Conservation (phyloP, 2,888 invertebrate species). For the Drosophila phalerata region DNA sequence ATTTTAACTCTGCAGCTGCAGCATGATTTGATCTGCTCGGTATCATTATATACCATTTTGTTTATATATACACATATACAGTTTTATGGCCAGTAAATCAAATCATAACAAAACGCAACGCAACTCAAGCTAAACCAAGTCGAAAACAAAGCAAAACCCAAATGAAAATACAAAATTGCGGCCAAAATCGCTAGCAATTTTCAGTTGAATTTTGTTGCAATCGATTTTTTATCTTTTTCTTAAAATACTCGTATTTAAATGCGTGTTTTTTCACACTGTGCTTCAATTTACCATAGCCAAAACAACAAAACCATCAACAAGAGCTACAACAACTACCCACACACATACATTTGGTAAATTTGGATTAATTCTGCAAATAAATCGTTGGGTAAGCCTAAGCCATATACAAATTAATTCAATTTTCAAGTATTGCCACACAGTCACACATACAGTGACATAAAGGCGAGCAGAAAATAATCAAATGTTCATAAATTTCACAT, state of each 20-base stretch:
- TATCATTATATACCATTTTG: slow-evolving; percentile 39
- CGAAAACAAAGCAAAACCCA: slow-evolving; percentile 41
- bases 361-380: slow-evolving; percentile 63
- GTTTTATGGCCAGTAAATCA: slow-evolving; percentile 45
- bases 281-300: slow-evolving; percentile 37
- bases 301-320: slow-evolving; percentile 2
- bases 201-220: slow-evolving; percentile 17
- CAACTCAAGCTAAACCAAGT: slow-evolving; percentile 32
- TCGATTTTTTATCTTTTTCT: slow-evolving; percentile 6
- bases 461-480: slow-evolving; percentile 25
- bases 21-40: slow-evolving; percentile 42
- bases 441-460: slow-evolving; percentile 8
- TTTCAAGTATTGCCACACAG: slow-evolving; percentile 8
- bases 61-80: slow-evolving; percentile 28
- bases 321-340: background rate
- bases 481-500: slow-evolving; percentile 54
- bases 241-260: slow-evolving; percentile 19
- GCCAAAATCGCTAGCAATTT: slow-evolving; percentile 46
- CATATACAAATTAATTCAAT: slow-evolving; percentile 1
- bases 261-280: slow-evolving; percentile 39
- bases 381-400: slow-evolving; percentile 43
- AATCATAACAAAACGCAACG: slow-evolving; percentile 33
- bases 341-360: slow-evolving; percentile 14
- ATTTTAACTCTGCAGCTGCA: slow-evolving; percentile 51
- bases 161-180: slow-evolving; percentile 47